Evolutionary conservation across 2,113 vertebrate genomes (phyloP).

Genomic region (Ammodytes marinus): DNA sequence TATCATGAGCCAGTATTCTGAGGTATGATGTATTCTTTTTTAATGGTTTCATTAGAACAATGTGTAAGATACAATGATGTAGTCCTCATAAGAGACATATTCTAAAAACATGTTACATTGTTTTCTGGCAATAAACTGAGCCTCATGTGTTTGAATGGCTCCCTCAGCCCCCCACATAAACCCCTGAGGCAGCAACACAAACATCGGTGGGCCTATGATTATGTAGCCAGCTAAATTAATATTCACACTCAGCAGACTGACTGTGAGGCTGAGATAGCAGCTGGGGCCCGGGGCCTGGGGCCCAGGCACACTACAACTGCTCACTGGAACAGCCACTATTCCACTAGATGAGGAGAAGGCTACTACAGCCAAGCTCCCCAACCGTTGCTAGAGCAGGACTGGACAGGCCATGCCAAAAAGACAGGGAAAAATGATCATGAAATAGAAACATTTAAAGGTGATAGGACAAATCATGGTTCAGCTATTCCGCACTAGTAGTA

Average conservation of each 20-base stretch:
- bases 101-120: conserved; percentile 38
- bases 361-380: conserved; percentile 43
- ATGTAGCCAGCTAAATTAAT: conserved; percentile 74
- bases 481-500: background rate
- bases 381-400: conserved; percentile 59
- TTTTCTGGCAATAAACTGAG: conserved; percentile 52
- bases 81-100: conserved; percentile 42
- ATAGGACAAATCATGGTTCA: too few relatives aligned
- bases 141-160: conserved; percentile 47
- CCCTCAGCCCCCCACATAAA: conserved; percentile 43
- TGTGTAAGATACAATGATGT: conserved; percentile 14
- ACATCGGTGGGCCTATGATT: conserved; percentile 62
- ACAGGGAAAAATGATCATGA: background rate
- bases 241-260: conserved; percentile 73
- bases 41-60: conserved; percentile 40
- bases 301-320: conserved; percentile 40
- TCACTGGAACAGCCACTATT: conserved; percentile 46
- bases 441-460: background rate
- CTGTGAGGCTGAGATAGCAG: conserved; percentile 75
- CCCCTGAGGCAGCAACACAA: conserved; percentile 64
- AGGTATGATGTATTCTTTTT: conserved; percentile 20
- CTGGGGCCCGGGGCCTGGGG: conserved; percentile 66
- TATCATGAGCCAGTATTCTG: conserved; percentile 32
- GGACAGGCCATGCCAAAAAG: background rate
- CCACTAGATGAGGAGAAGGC: conserved; percentile 42